A percentile compares a stretch with the other conserved stretches of the same genome.
Evolutionary conservation across 2,113 vertebrate species (phyloP).

Genomic region (Copsychus sechellarum): DNA sequence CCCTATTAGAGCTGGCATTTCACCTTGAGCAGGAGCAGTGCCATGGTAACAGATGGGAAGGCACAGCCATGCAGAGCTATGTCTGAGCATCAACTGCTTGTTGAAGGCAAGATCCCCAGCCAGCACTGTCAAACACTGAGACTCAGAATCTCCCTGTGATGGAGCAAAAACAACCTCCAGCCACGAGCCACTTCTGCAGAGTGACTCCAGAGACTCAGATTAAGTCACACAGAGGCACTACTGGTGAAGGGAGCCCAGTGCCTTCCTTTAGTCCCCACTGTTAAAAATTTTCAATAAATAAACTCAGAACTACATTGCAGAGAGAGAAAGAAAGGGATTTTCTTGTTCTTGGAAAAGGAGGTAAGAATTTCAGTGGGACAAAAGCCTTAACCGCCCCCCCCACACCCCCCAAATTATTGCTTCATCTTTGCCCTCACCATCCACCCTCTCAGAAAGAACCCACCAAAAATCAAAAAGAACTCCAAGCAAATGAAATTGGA

Average conservation of each 20-base stretch:
- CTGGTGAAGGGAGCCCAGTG: neutral
- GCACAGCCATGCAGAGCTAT: neutral
- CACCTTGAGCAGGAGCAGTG: neutral
- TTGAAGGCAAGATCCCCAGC: neutral
- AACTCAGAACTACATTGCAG: neutral
- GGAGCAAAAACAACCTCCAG: neutral
- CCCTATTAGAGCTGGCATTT: neutral
- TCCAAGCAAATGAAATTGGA: neutral
- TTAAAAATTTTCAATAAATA: fast-evolving
- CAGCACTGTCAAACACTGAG: neutral
- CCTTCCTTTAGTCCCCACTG: neutral
- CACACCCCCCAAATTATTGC: fast-evolving
- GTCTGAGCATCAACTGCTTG: neutral
- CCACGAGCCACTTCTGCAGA: neutral
- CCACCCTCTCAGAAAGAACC: fast-evolving
- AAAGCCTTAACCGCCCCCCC: fast-evolving
- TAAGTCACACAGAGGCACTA: neutral
- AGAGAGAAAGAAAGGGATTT: neutral
- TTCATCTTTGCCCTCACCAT: neutral
- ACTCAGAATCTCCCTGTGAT: neutral
- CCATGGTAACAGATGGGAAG: neutral
- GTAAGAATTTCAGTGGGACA: neutral
- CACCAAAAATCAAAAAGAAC: neutral
- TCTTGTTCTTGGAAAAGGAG: neutral
- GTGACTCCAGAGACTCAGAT: neutral